phyloP scores from a whole-genome alignment of 2,113 vertebrate species.

The Equus quagga region DNA sequence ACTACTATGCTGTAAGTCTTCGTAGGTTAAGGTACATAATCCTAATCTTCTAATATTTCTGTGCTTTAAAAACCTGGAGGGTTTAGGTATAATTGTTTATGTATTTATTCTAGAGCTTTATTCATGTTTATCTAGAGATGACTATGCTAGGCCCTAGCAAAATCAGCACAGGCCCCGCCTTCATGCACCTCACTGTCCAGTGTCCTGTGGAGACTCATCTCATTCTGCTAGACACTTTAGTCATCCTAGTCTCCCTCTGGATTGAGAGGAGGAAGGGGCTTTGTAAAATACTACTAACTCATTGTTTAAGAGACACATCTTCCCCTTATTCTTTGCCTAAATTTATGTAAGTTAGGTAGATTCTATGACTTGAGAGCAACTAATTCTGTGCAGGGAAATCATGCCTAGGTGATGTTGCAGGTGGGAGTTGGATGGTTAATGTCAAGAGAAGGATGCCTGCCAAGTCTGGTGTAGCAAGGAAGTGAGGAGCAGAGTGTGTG shows the following conservation, averaged over 20 bases:
- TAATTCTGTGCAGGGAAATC: background rate
- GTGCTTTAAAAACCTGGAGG: background rate
- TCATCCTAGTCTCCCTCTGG: background rate
- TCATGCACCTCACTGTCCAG: background rate
- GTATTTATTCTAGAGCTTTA: background rate
- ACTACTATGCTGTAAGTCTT: background rate
- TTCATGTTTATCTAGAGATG: background rate
- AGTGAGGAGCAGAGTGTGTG: background rate
- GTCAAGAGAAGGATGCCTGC: background rate
- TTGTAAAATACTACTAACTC: background rate
- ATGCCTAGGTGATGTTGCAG: background rate
- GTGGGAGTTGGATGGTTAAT: background rate
- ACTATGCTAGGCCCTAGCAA: background rate
- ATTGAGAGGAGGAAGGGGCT: accelerated
- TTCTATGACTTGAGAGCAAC: background rate
- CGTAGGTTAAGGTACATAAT: background rate
- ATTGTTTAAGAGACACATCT: background rate
- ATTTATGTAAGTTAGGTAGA: background rate
- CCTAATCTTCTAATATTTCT: background rate
- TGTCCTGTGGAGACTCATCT: background rate
- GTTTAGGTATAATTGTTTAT: background rate
- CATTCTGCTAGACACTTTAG: background rate
- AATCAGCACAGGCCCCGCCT: background rate
- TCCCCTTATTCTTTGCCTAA: background rate
- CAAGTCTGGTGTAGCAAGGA: background rate